Percentiles rank a stretch among this genome's conserved stretches.
Conservation (phyloP, 1,140 invertebrate species). For the Papilio machaon region DNA sequence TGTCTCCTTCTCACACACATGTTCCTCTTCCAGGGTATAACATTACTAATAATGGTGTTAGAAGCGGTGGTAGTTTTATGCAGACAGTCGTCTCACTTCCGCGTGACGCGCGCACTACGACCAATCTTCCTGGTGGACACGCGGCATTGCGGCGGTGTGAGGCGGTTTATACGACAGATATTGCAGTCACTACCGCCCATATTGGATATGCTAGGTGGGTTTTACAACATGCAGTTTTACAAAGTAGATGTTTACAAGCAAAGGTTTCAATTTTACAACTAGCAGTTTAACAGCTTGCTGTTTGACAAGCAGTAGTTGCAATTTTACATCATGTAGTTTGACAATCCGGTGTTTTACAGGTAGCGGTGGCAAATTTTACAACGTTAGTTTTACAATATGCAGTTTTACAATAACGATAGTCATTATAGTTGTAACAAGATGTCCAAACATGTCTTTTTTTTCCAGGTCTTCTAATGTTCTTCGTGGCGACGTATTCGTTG, state of each 20-base stretch:
- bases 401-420: neutral
- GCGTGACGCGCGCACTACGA: constrained; percentile 93
- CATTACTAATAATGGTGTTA: constrained; percentile 91
- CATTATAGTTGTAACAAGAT: neutral
- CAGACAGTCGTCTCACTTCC: constrained; percentile 92
- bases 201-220: constrained; percentile 90
- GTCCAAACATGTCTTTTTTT: constrained; percentile 7
- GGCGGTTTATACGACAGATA: constrained; percentile 88
- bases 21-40: constrained; percentile 83
- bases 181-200: constrained; percentile 94
- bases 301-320: too few relatives aligned
- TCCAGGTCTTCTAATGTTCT: constrained; percentile 90
- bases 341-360: neutral
- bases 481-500: constrained; percentile 92
- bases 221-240: neutral
- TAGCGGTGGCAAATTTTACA: neutral
- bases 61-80: constrained; percentile 92
- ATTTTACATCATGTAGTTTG: neutral
- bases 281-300: neutral
- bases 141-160: constrained; percentile 89
- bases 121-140: constrained; percentile 96
- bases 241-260: too few relatives aligned
- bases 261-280: too few relatives aligned
- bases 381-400: constrained; percentile 28
- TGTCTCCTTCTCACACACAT: neutral